Base-by-base conservation (phyloP, 2,888 invertebrate genomes). In the Stenchaetothrips biformis region DNA sequence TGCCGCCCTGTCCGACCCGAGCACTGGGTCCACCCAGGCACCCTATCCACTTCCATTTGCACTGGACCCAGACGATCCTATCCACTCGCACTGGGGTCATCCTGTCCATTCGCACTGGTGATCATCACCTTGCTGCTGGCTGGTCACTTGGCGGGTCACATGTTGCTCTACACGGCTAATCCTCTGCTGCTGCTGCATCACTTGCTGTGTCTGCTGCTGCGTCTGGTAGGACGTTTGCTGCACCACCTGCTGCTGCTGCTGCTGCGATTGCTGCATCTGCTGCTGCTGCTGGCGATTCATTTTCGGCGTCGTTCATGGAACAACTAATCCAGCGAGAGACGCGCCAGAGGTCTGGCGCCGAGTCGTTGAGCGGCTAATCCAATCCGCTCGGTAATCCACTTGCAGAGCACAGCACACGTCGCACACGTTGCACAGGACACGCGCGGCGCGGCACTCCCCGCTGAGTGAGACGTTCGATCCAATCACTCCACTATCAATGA, bases 221-320 rank as follows among this genome's bases (percentile, higher is more conserved):
- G 77, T 74, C 79, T 81, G 79, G 48, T 77, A 79, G 49, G 67
- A 77, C 80, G 78, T 67, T 62, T 82, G 82, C 78, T 81, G 81
- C 49, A 79, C 79, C 25, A 79, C 67, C 78, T 82, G 86, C 81
- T 88, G 89, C 83, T 87, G 86, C 84, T 87, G 88, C 84, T 90
- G 89, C 86, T 89, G 90, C 85, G 89, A 88, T 84, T 9, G 9
- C 85, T 89, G 89, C 85, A 88, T 88, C 87, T 88, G 81, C 79
- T 82, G 80, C 85, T 86, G 85, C 82, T 85, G 78, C 89, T 93
- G 92, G 90, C 92, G 92, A 91, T 92, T 92, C 94, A 94, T 94
- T 88, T 89, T 90, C 25, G 53, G 49, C 77, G 59, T 77, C 78
- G 80, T 78, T 77, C 80, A 80, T 59, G 78, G 77, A 80, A 80